Percentiles rank a stretch among this genome's conserved stretches.
phyloP scores from a whole-genome alignment of 92 coral and sea anemone genomes.

The Siderastrea siderea region DNA sequence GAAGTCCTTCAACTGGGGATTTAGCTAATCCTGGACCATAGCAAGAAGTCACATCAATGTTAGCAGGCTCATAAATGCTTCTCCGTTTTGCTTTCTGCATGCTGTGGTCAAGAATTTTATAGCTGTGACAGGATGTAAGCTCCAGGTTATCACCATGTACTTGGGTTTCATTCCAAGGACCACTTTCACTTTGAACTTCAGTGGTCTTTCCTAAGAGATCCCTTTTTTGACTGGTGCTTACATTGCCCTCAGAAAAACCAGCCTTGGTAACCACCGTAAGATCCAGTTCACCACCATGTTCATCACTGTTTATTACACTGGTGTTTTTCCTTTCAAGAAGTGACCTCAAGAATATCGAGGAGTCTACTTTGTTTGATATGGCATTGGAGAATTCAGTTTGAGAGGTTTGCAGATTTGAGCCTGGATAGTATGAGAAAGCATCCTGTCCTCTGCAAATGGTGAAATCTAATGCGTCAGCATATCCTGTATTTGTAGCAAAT shows the following conservation, averaged over 20 bases:
- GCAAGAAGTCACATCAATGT: constrained; percentile 27
- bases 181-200: no score
- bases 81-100: background rate
- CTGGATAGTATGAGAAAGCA: background rate
- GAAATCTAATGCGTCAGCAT: background rate
- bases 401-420: background rate
- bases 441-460: constrained; percentile 1
- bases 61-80: constrained; percentile 25
- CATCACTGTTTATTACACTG: background rate
- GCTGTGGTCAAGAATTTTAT: background rate
- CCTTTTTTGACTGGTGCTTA: background rate
- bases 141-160: background rate
- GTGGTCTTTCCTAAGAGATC: background rate
- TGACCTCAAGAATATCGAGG: constrained; percentile 18
- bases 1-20: background rate
- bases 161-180: background rate
- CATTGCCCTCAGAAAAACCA: background rate
- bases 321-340: background rate
- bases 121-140: background rate
- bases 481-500: background rate
- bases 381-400: background rate
- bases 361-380: background rate
- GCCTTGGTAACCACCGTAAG: background rate
- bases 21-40: background rate
- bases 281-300: constrained; percentile 1